These are phyloP conservation scores for Volucella inanis DNA, from an alignment of 2,888 invertebrate species.

Conservation along the genomic window DNA sequence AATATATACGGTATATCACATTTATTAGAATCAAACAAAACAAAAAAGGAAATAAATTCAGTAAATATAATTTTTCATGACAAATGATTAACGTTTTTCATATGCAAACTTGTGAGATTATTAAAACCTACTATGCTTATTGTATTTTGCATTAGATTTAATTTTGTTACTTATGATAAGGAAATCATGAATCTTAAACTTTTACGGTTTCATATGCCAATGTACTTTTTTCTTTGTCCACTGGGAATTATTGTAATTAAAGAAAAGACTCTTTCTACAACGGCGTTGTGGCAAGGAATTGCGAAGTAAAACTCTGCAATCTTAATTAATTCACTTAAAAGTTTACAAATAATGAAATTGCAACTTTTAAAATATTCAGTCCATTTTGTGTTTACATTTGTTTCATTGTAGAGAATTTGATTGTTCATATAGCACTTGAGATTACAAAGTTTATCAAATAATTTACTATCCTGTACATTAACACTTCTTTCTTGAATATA, in stretches of 20 bases:
- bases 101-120: background rate
- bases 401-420: background rate
- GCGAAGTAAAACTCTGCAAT: constrained; percentile 16
- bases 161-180: constrained; percentile 3
- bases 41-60: too few species aligned
- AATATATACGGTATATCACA: too few species aligned
- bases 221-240: constrained; percentile 4
- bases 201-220: constrained; percentile 2
- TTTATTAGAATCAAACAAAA: too few species aligned
- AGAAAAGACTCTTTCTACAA: constrained; percentile 10
- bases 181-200: constrained; percentile 16
- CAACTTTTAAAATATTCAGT: constrained; percentile 5
- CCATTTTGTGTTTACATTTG: constrained; percentile 7
- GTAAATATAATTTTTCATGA: too few species aligned
- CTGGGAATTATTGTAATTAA: constrained; percentile 12
- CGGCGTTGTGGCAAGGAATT: constrained; percentile 16
- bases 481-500: constrained; percentile 33
- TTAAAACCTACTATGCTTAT: background rate
- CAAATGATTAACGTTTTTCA: too few species aligned
- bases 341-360: too few species aligned
- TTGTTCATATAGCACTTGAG: constrained; percentile 1
- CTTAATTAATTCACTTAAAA: constrained; percentile 24
- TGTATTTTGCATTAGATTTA: constrained; percentile 3
- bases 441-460: constrained; percentile 26
- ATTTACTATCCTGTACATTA: constrained; percentile 3